A percentile compares a stretch with the other conserved stretches of the same genome.
Conservation (phyloP, 2,797 vertebrate species). For the Anolis apletophallus region DNA sequence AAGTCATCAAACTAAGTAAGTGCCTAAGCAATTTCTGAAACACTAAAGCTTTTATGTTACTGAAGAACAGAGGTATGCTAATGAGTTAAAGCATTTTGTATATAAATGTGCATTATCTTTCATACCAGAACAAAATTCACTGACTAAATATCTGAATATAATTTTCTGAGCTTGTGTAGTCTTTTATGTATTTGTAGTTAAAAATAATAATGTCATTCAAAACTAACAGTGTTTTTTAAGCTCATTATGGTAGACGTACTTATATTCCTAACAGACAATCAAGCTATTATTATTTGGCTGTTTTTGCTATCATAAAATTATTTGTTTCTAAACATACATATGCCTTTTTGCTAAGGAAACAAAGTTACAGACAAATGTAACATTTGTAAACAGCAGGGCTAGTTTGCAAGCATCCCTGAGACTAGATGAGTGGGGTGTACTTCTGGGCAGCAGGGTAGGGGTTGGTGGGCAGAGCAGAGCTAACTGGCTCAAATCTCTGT, state of each 20-base stretch:
- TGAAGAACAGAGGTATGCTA: constrained; percentile 75
- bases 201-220: constrained; percentile 66
- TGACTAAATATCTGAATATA: constrained; percentile 70
- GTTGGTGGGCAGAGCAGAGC: no score
- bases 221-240: constrained; percentile 66
- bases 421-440: neutral
- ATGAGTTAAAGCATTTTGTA: constrained; percentile 68
- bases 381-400: neutral
- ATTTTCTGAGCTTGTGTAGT: constrained; percentile 67
- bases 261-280: constrained; percentile 59
- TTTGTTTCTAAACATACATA: constrained; percentile 27
- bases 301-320: constrained; percentile 55
- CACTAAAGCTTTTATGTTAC: constrained; percentile 70
- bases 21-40: constrained; percentile 64
- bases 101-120: constrained; percentile 77
- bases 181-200: constrained; percentile 65
- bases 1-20: constrained; percentile 72
- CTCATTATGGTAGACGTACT: constrained; percentile 58
- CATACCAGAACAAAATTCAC: constrained; percentile 78
- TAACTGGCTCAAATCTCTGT: neutral
- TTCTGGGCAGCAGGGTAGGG: neutral
- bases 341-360: neutral
- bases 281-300: constrained; percentile 42
- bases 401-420: neutral
- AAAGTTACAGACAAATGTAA: neutral